Conservation (phyloP, 2,113 vertebrate genomes). For the Cephalopterus ornatus region DNA sequence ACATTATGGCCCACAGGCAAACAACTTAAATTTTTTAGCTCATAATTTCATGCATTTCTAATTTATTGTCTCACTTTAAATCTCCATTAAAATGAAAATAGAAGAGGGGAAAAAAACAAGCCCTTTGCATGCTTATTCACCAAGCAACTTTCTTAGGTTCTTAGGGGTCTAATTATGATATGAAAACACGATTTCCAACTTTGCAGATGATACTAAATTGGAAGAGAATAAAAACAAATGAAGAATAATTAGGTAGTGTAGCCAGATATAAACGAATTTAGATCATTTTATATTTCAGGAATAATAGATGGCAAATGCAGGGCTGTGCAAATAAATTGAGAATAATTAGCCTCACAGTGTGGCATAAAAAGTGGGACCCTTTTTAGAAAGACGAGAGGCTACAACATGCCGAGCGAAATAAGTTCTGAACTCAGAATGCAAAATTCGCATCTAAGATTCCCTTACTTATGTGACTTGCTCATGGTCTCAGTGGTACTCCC, state of each 20-base stretch:
- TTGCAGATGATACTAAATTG: constrained; percentile 76
- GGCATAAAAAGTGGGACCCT: constrained; percentile 51
- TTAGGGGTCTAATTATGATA: constrained; percentile 76
- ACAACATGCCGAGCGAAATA: not conserved
- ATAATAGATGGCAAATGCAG: constrained; percentile 73
- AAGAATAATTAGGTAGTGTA: constrained; percentile 75
- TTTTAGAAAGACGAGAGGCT: constrained; percentile 17
- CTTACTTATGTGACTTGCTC: not conserved
- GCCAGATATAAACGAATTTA: constrained; percentile 74
- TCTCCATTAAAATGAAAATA: constrained; percentile 62
- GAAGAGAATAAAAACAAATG: constrained; percentile 80
- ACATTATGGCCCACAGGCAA: constrained; percentile 26
- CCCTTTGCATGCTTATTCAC: constrained; percentile 13
- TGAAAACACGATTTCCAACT: constrained; percentile 77
- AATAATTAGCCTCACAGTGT: constrained; percentile 67
- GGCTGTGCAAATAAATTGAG: constrained; percentile 71
- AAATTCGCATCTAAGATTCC: not conserved
- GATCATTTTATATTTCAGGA: constrained; percentile 69
- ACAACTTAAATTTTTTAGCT: constrained; percentile 45
- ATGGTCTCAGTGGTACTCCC: not conserved
- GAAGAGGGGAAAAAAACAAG: not conserved
- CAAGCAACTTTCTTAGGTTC: constrained; percentile 59
- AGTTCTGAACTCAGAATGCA: not conserved
- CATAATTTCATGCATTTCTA: constrained; percentile 65
- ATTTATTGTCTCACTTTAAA: constrained; percentile 70